Percentiles rank a stretch among this genome's conserved stretches.
phyloP scores from a whole-genome alignment of 1,140 invertebrate genomes.

The Centruroides vittatus region DNA sequence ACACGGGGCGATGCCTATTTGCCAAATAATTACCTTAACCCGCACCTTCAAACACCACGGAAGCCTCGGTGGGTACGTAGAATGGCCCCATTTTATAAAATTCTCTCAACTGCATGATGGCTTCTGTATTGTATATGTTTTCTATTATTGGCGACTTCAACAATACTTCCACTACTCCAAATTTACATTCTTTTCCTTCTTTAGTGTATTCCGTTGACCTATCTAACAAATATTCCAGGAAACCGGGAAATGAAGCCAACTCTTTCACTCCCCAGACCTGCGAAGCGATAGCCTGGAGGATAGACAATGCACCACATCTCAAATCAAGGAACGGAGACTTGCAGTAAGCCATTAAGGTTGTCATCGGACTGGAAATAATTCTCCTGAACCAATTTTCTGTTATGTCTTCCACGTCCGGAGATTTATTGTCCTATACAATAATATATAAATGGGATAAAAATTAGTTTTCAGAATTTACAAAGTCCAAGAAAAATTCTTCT shows the following conservation, averaged over 20 bases:
- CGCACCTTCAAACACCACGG: conserved; percentile 18
- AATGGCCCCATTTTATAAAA: conserved; percentile 24
- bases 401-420: too few relatives aligned
- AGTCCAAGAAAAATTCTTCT: too few relatives aligned
- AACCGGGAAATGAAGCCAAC: conserved; percentile 26
- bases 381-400: too few relatives aligned
- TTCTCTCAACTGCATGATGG: conserved; percentile 21
- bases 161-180: conserved; percentile 23
- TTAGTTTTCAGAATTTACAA: too few relatives aligned
- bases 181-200: conserved; percentile 29
- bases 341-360: too few relatives aligned
- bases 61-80: conserved; percentile 22
- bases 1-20: too few relatives aligned
- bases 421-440: too few relatives aligned
- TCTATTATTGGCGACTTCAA: conserved; percentile 23
- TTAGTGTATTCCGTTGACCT: conserved; percentile 27
- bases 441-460: too few relatives aligned
- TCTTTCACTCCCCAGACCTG: conserved; percentile 27
- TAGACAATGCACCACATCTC: conserved; percentile 17
- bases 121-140: conserved; percentile 24
- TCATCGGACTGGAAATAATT: too few relatives aligned
- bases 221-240: conserved; percentile 29
- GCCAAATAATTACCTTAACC: not conserved
- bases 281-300: conserved; percentile 23
- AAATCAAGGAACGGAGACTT: conserved; percentile 26